Evolutionary conservation across 1,140 invertebrate genomes (phyloP).

Genomic region (Neodiprion lecontei): DNA sequence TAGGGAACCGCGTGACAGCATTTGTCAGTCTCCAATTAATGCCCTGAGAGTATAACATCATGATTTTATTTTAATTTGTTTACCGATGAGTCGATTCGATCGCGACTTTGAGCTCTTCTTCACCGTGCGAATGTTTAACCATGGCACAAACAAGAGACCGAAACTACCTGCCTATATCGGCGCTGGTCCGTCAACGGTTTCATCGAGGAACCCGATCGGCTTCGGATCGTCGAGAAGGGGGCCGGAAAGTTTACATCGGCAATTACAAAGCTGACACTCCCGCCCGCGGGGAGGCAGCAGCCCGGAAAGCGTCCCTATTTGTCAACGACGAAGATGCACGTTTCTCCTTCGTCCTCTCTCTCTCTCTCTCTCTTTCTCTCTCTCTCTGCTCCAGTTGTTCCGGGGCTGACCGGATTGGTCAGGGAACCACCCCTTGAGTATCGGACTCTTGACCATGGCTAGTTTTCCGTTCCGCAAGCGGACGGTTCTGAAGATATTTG

Average conservation of each 20-base stretch:
- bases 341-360: neutral
- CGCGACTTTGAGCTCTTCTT: too few relatives aligned
- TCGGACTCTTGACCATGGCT: neutral
- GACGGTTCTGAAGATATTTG: neutral
- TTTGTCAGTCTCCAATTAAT: neutral
- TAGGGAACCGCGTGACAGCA: neutral
- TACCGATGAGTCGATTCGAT: neutral
- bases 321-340: neutral
- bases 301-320: neutral
- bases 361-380: neutral
- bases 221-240: neutral
- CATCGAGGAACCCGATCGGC: too few relatives aligned
- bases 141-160: neutral
- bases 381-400: neutral
- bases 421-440: neutral
- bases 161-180: neutral
- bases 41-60: neutral
- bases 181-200: too few relatives aligned
- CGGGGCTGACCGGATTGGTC: neutral
- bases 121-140: neutral
- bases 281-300: neutral
- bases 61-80: neutral
- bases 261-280: neutral
- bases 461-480: neutral
- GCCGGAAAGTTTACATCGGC: constrained; percentile 1